Base-by-base conservation (phyloP, 2,888 invertebrate genomes). In the Drosophila borealis region DNA sequence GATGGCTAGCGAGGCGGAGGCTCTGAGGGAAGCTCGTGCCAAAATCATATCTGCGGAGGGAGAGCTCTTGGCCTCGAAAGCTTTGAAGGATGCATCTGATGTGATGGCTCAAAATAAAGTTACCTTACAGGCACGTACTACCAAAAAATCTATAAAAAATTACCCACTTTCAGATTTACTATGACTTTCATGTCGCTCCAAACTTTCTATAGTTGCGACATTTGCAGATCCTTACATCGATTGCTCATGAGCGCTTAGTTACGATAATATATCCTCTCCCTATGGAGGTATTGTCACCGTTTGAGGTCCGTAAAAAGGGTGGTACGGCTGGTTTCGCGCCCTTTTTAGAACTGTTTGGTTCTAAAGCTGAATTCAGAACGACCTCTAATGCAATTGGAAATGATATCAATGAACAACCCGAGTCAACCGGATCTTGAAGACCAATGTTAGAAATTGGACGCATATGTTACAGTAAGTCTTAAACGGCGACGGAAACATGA, bases 1-100 rank as follows among this genome's bases (percentile, higher is more conserved):
- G 2, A 71, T 90, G 81, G 90, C 90, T 17, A 86, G 86, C 17
- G 90, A 90, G 60, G 90, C 90, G 0, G 91, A 90, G 50, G 90
- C 90, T 0, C 39, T 75, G 1, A 77, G 90, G 5, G 89, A 89
- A 33, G 90, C 90, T 9, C 81, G 89, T 19, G 90, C 91, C 4
- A 90, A 91, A 63, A 76, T 91, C n/a, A 90, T 90, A 13, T 84
- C 90, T 0, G 90, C 90, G 0, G 89, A 90, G 54, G 90, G 91
- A 8, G 90, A 90, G 34, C 60, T 78, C 0, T 80, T 60, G 57
- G 90, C 90, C 2, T 88, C 91, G 0, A 64, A 55, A 48, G 78
- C 89, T 0, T 55, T 90, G 0, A 90, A 84, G 21, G 85, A 88
- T 21, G 90, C 91, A 0, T 90, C 90, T 3, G 90, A 90, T 78